Percentiles rank a stretch among this genome's conserved stretches.
phyloP scores from a whole-genome alignment of 2,113 vertebrate species.

The Osmerus eperlanus region DNA sequence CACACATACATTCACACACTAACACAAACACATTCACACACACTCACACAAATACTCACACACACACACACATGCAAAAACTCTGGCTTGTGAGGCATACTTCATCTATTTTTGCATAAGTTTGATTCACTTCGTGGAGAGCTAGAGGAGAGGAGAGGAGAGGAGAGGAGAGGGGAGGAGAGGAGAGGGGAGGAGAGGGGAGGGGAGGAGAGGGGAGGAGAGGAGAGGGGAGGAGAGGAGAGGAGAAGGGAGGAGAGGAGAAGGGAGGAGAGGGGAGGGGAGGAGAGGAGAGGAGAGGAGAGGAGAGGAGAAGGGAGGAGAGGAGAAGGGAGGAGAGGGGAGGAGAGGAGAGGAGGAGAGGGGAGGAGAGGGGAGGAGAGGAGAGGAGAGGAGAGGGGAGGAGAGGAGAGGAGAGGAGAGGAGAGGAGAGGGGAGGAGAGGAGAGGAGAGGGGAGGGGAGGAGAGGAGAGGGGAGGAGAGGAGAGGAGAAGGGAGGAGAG shows the following conservation, averaged over 20 bases:
- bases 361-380: neutral
- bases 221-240: neutral
- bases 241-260: neutral
- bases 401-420: neutral
- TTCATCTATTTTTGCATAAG: neutral
- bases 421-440: neutral
- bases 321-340: neutral
- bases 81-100: conserved; percentile 19
- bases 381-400: neutral
- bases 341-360: neutral
- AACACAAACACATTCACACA: neutral
- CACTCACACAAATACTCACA: neutral
- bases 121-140: neutral
- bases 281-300: neutral
- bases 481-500: neutral
- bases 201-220: neutral
- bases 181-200: neutral
- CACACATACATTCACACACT: neutral
- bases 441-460: neutral
- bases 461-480: neutral
- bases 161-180: neutral
- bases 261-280: neutral
- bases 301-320: neutral
- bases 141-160: neutral
- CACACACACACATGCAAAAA: conserved; percentile 8